Evolutionary conservation across 2,797 vertebrate species (phyloP), one percentile per base, ranked within the genome.

Genomic region (Oreortyx pictus): DNA sequence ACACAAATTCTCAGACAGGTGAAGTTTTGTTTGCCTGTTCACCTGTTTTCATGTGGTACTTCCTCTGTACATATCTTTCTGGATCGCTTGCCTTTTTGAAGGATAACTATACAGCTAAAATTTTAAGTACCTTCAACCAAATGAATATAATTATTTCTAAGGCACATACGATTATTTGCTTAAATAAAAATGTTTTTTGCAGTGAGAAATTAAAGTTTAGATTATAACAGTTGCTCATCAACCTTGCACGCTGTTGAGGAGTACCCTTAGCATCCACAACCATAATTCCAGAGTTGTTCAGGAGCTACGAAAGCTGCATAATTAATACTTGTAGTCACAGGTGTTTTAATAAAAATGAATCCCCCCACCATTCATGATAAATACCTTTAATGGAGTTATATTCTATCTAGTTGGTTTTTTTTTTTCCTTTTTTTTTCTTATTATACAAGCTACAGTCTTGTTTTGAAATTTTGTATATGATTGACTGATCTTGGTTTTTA

Each of bases 1-100:
- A 79, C n/a, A 83, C 41, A 94, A 84, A 94, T 82, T 95, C 92
- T 47, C 92, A 95, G 81, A 81, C 25, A 89, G 88, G 73, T 2
- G 33, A 92, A 95, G 94, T 95, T 96, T 87, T 67, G 50, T 67
- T 75, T 77, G 14, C 44, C 68, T 59, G 27, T 44, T 82, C 52
- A 59, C 44, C 24, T 67, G 64, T 83, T 84, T 71, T 64, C 50
- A 78, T 16, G 33, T 24, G 17, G 22, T 46, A 68, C 59, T 93
- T 83, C 35, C 39, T 86, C 33, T 80, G 49, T 73, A 79, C 27
- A 6, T 41, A 84, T 49, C 86, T 82, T 89, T 90, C 67, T 86
- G 65, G 31, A 80, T 35, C 1, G 2, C n/a, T 31, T 73, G 49
- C 43, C 50, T 77, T 89, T 91, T 65, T 50, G 52, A 91, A 59